phyloP scores from a whole-genome alignment of 1,140 invertebrate species.

The Caenorhabditis latens region DNA sequence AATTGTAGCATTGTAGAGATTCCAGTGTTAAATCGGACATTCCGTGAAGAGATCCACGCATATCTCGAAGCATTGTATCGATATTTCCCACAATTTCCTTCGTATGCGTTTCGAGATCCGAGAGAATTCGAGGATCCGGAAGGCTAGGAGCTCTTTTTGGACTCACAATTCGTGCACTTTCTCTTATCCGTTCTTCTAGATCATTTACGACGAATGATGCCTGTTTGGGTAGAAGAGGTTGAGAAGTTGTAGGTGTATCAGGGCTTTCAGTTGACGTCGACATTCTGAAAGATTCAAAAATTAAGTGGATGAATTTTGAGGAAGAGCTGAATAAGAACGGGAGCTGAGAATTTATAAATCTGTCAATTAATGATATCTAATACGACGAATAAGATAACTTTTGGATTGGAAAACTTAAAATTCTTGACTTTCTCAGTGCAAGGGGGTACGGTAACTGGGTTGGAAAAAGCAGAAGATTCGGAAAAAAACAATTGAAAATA shows the following conservation, averaged over 20 bases:
- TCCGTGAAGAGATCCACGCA: slow-evolving; percentile 64
- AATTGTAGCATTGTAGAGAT: slow-evolving; percentile 63
- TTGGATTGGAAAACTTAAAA: no score
- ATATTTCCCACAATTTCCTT: slow-evolving; percentile 60
- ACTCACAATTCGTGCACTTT: slow-evolving; percentile 2
- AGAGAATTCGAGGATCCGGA: slow-evolving; percentile 54
- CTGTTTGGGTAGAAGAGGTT: slow-evolving; percentile 26
- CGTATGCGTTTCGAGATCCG: slow-evolving; percentile 56
- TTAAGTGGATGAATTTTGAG: no score
- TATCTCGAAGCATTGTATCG: slow-evolving; percentile 61
- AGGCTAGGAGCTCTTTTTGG: not conserved
- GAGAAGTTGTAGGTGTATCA: not conserved
- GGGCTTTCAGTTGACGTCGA: slow-evolving; percentile 19
- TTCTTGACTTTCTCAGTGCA: no score
- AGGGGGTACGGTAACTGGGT: no score
- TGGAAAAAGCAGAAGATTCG: no score
- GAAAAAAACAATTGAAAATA: no score
- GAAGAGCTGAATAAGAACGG: no score
- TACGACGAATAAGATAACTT: no score
- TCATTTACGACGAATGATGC: slow-evolving; percentile 40
- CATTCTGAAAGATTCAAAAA: slow-evolving; percentile 29
- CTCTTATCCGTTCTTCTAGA: slow-evolving; percentile 45
- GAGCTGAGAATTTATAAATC: no score
- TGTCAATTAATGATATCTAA: no score
- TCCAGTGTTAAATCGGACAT: slow-evolving; percentile 65